Evolutionary conservation across 2,888 invertebrate genomes (phyloP).

Genomic region (Steinernema scapterisci): DNA sequence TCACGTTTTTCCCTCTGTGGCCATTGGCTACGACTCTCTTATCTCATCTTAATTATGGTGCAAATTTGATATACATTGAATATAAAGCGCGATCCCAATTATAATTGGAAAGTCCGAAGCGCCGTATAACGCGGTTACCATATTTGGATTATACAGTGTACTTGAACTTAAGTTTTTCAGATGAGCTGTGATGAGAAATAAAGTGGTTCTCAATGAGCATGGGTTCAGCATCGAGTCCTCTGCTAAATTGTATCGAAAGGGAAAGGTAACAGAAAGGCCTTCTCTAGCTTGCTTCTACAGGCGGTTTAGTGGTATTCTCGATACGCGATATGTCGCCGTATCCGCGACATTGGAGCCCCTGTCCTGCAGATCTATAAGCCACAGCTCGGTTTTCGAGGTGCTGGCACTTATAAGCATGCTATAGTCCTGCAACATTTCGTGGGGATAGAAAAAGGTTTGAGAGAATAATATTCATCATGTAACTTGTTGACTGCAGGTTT

Average conservation of each 20-base stretch:
- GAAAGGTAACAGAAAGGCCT: not conserved
- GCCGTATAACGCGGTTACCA: too few relatives aligned
- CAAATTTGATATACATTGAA: too few relatives aligned
- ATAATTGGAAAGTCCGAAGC: too few relatives aligned
- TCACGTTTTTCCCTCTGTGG: too few relatives aligned
- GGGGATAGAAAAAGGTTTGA: conserved; percentile 11
- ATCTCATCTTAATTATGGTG: too few relatives aligned
- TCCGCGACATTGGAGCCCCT: conserved; percentile 2
- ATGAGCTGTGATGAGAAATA: conserved; percentile 10
- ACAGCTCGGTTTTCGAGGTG: not conserved
- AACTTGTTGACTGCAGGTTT: not conserved
- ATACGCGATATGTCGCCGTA: not conserved
- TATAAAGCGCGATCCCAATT: too few relatives aligned
- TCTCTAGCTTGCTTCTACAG: too few relatives aligned
- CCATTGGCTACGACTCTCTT: too few relatives aligned
- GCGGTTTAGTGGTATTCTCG: conserved; percentile 15
- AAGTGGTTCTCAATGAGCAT: conserved; percentile 18
- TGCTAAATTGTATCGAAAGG: conserved; percentile 10
- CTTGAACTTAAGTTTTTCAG: not conserved
- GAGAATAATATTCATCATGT: not conserved
- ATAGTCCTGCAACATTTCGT: conserved; percentile 1
- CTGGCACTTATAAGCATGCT: not conserved
- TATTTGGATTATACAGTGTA: not conserved
- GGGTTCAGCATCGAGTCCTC: conserved; percentile 13
- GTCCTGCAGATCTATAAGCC: conserved; percentile 8